Conservation (phyloP, 2,797 vertebrate species). For the Scolopax bukidnonensis region DNA sequence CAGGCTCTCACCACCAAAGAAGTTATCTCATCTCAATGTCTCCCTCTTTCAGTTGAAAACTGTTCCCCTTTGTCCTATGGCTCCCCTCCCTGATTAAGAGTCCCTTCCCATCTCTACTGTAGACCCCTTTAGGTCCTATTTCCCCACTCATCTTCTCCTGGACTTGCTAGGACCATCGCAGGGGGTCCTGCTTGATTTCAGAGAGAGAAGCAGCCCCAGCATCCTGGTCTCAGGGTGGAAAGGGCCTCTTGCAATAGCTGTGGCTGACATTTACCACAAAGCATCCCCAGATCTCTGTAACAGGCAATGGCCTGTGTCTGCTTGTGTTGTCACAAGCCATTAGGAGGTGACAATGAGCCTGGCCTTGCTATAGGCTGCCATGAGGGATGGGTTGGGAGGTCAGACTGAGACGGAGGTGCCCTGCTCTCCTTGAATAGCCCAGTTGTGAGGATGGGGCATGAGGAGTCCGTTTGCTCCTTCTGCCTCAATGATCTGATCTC, state of each 20-base stretch:
- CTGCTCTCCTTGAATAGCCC: not conserved
- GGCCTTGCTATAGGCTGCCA: not conserved
- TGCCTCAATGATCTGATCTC: conserved; percentile 25
- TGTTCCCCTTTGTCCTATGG: no score
- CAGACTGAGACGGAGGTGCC: not conserved
- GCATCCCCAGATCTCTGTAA: not conserved
- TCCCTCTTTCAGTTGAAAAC: no score
- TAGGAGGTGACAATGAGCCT: not conserved
- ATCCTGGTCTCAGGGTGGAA: not conserved
- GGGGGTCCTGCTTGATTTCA: not conserved
- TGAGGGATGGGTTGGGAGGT: not conserved
- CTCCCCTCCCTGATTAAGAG: no score
- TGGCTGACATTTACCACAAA: accelerated
- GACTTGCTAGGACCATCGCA: not conserved
- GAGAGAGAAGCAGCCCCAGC: not conserved
- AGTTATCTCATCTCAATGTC: no score
- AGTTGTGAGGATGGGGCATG: not conserved
- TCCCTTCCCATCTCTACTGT: no score
- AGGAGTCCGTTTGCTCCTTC: conserved; percentile 22
- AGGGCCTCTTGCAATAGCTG: not conserved
- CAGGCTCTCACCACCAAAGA: no score
- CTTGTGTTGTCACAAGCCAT: not conserved
- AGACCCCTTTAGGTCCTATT: not conserved
- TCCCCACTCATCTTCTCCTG: not conserved
- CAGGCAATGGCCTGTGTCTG: accelerated